Conservation (phyloP, 23 tunicate genomes). For the Trididemnum clinides region DNA sequence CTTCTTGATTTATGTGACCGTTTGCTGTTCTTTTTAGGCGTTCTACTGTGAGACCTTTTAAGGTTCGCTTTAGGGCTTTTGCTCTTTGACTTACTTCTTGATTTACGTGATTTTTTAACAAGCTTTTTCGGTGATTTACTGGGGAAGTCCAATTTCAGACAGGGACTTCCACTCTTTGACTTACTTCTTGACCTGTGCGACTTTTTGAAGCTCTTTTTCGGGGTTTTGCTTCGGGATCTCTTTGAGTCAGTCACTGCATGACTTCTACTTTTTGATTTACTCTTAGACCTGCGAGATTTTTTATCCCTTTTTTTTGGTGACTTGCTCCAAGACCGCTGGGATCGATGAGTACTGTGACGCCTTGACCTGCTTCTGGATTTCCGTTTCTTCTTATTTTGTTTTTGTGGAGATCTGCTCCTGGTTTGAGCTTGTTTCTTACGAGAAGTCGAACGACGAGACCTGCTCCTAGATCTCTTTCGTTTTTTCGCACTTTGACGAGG, state of each 20-base stretch:
- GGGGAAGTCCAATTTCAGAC: too few relatives aligned
- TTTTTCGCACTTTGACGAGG: background rate
- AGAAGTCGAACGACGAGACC: background rate
- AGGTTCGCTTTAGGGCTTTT: background rate
- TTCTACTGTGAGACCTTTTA: background rate
- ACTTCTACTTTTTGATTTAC: too few relatives aligned
- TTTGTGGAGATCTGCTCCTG: conserved; percentile 31
- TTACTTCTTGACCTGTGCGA: too few relatives aligned
- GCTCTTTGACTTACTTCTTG: background rate
- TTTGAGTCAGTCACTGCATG: too few relatives aligned
- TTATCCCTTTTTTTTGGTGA: too few relatives aligned
- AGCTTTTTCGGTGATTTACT: too few relatives aligned
- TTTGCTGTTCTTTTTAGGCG: background rate
- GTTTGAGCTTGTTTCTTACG: background rate
- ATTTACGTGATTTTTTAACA: too few relatives aligned
- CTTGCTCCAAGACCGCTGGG: too few relatives aligned
- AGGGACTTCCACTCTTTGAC: too few relatives aligned
- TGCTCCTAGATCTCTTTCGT: background rate
- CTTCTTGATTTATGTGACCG: background rate
- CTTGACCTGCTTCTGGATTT: conserved; percentile 14
- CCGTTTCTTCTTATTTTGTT: background rate
- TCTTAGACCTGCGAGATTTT: too few relatives aligned
- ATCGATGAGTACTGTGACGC: background rate
- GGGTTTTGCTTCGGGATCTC: too few relatives aligned
- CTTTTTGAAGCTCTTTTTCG: too few relatives aligned